Evolutionary conservation across 2,797 vertebrate genomes (phyloP).

Genomic region (Thalassophryne amazonica): DNA sequence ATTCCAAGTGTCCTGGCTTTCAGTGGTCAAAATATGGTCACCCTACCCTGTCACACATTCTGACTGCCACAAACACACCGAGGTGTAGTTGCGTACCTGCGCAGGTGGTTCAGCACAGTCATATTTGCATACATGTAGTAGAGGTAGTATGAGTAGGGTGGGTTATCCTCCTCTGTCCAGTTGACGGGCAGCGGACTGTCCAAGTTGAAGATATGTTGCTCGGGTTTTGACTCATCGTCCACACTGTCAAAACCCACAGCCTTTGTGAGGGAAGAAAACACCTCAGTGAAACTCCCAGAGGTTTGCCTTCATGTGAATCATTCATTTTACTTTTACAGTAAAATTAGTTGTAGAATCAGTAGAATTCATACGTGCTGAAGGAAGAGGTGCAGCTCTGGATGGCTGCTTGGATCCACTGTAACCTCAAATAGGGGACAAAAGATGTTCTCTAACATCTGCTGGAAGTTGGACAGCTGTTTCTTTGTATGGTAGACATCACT

Average conservation of each 20-base stretch:
- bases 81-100: slow-evolving; percentile 78
- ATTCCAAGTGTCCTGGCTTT: no score
- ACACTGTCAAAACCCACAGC: slow-evolving; percentile 97
- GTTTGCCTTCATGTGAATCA: neutral
- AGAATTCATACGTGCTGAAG: slow-evolving; percentile 83
- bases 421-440: slow-evolving; percentile 93
- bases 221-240: slow-evolving; percentile 96
- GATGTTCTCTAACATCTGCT: slow-evolving; percentile 96
- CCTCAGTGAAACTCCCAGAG: neutral
- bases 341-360: no score
- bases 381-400: slow-evolving; percentile 93
- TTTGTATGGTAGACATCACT: slow-evolving; percentile 94
- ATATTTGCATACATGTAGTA: slow-evolving; percentile 98
- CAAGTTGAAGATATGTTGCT: slow-evolving; percentile 95
- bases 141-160: slow-evolving; percentile 96
- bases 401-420: slow-evolving; percentile 85
- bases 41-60: no score
- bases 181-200: slow-evolving; percentile 90
- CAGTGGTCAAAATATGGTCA: no score
- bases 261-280: slow-evolving; percentile 60
- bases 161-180: slow-evolving; percentile 94
- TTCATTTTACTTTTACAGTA: neutral
- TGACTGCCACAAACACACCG: no score
- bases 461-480: slow-evolving; percentile 91
- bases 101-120: slow-evolving; percentile 95